Conservation (phyloP, 2,888 invertebrate species). For the Buathra laborator region DNA sequence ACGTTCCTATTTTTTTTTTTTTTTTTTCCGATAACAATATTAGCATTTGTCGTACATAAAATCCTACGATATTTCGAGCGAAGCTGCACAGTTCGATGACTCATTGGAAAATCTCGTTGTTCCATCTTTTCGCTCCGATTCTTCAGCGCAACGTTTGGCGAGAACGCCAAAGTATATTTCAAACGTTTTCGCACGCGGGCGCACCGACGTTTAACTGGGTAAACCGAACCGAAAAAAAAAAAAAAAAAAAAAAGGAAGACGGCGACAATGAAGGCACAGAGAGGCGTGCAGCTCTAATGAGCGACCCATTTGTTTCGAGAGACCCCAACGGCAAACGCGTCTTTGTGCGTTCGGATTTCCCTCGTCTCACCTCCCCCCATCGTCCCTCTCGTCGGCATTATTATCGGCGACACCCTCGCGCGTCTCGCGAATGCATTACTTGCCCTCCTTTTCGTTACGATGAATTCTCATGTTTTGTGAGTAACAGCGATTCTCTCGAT, state of each 20-base stretch:
- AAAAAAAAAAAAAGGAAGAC: not conserved
- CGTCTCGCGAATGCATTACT: not conserved
- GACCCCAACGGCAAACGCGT: not conserved
- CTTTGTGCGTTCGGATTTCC: constrained; percentile 28
- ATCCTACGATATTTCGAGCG: not conserved
- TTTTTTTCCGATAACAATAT: too few species aligned
- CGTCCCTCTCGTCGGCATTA: not conserved
- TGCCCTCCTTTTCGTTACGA: not conserved
- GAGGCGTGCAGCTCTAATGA: constrained; percentile 13
- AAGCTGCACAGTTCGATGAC: constrained; percentile 6
- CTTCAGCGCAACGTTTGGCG: not conserved
- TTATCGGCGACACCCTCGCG: constrained; percentile 17
- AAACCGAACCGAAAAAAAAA: not conserved
- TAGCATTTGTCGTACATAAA: not conserved
- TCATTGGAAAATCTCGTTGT: constrained; percentile 15
- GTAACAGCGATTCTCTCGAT: constrained; percentile 14
- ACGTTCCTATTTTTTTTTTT: not conserved
- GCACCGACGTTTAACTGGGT: not conserved
- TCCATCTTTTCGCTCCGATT: not conserved
- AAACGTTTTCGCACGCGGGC: constrained; percentile 26
- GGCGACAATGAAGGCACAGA: constrained; percentile 17
- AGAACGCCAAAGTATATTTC: constrained; percentile 3
- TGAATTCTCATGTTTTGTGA: not conserved
- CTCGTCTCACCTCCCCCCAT: not conserved
- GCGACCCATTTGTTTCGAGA: constrained; percentile 45